Percentiles rank a stretch among this genome's conserved stretches.
Conservation (phyloP, 2,113 vertebrate species). For the Lophura nycthemera region DNA sequence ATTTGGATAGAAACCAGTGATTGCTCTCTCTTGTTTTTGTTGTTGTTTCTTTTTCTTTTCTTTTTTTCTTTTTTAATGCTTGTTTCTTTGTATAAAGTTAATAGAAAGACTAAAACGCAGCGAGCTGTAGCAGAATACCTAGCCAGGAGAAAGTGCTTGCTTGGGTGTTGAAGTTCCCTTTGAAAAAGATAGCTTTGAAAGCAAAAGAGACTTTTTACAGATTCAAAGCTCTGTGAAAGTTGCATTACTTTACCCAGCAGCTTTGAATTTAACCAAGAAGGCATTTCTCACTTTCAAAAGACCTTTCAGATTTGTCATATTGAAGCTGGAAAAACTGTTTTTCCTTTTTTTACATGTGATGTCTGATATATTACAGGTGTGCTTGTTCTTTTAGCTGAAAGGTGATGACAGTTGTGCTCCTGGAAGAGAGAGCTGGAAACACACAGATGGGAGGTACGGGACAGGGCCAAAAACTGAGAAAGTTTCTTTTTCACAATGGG, state of each 20-base stretch:
- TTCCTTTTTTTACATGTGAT: not conserved
- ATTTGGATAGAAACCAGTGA: fast-evolving
- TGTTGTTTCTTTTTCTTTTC: no score
- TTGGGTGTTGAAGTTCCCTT: not conserved
- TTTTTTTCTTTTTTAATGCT: not conserved
- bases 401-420: not conserved
- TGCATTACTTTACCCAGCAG: not conserved
- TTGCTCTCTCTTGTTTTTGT: not conserved
- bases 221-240: not conserved
- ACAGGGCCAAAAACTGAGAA: not conserved
- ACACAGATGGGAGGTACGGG: not conserved
- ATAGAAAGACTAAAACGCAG: not conserved
- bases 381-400: not conserved
- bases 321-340: not conserved
- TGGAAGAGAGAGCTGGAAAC: not conserved
- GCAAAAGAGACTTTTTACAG: not conserved
- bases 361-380: fast-evolving
- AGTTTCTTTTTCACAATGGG: not conserved
- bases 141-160: not conserved
- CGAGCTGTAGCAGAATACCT: not conserved
- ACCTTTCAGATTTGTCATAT: not conserved
- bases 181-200: not conserved
- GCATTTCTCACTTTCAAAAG: not conserved
- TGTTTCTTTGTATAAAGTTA: not conserved
- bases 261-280: not conserved